Evolutionary conservation across 1,140 invertebrate genomes (phyloP).

Genomic region (Drosophila aff.): DNA sequence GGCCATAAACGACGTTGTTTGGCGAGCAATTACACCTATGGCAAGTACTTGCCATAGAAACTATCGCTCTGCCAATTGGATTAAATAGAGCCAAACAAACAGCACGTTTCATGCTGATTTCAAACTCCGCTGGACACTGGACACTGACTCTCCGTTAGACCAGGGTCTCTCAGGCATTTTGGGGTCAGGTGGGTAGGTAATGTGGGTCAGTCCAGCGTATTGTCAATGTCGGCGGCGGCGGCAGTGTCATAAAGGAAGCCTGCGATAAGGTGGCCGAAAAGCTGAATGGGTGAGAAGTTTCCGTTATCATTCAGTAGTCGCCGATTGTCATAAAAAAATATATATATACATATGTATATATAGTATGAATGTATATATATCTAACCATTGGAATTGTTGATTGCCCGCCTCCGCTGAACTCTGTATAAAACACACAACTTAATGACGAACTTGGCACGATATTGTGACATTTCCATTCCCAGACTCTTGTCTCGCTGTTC

Average conservation of each 20-base stretch:
- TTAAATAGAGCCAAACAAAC: slow-evolving; percentile 13
- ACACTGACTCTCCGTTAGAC: background rate
- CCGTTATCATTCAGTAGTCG: slow-evolving; percentile 36
- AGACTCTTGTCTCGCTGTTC: slow-evolving; percentile 16
- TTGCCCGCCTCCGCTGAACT: background rate
- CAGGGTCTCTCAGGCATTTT: slow-evolving; percentile 7
- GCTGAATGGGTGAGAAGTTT: slow-evolving; percentile 35
- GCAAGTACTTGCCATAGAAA: slow-evolving; percentile 18
- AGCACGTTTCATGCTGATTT: slow-evolving; percentile 22
- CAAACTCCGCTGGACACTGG: background rate
- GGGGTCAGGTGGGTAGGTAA: slow-evolving; percentile 18
- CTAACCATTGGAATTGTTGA: slow-evolving; percentile 18
- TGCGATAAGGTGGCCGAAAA: slow-evolving; percentile 46
- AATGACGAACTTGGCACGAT: slow-evolving; percentile 22
- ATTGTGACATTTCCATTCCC: slow-evolving; percentile 25
- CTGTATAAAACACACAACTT: slow-evolving; percentile 11
- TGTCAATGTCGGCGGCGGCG: slow-evolving; percentile 34
- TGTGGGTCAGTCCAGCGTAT: slow-evolving; percentile 42
- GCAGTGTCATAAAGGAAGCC: slow-evolving; percentile 19
- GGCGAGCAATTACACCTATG: slow-evolving; percentile 36
- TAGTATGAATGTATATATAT: slow-evolving; percentile 6
- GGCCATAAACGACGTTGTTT: slow-evolving; percentile 43
- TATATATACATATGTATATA: background rate
- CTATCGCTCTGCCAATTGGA: slow-evolving; percentile 14
- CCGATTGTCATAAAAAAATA: slow-evolving; percentile 26